Percentiles rank a stretch among this genome's conserved stretches.
phyloP scores from a whole-genome alignment of 2,888 invertebrate species.

The Mythimna ferrago region DNA sequence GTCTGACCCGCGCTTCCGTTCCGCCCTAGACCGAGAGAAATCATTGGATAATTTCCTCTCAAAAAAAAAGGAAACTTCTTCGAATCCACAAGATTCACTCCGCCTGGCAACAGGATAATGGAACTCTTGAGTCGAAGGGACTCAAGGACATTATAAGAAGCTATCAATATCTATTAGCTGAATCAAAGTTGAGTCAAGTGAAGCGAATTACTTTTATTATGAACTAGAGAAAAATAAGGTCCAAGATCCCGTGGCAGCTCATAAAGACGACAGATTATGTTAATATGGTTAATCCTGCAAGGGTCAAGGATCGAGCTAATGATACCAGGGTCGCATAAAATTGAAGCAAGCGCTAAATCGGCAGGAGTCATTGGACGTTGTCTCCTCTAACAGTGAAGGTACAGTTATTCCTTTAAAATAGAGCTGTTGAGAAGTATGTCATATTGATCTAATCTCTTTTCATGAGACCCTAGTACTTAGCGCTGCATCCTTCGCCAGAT shows the following conservation, averaged over 20 bases:
- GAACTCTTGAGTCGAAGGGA: background rate
- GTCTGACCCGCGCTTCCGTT: no score
- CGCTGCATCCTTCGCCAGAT: background rate
- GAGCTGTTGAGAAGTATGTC: background rate
- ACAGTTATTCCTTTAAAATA: background rate
- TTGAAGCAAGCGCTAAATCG: background rate
- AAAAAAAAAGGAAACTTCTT: background rate
- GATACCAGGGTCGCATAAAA: constrained; percentile 6
- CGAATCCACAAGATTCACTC: background rate
- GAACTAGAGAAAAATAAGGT: background rate
- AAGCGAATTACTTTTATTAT: background rate
- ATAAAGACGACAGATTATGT: background rate
- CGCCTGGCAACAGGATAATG: background rate
- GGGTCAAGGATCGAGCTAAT: background rate
- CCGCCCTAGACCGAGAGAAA: no score
- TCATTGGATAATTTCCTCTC: no score
- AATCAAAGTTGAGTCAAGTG: background rate
- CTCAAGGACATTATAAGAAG: background rate
- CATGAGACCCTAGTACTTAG: background rate
- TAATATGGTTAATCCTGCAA: background rate
- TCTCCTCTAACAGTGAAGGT: background rate
- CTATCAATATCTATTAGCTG: background rate
- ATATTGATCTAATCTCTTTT: background rate
- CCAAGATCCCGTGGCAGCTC: background rate
- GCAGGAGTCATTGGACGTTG: no score